Percentiles rank a stretch among this genome's conserved stretches.
These are phyloP conservation scores for Micoletzkya japonica DNA, from an alignment of 2,888 invertebrate genomes.

Conservation along the genomic window DNA sequence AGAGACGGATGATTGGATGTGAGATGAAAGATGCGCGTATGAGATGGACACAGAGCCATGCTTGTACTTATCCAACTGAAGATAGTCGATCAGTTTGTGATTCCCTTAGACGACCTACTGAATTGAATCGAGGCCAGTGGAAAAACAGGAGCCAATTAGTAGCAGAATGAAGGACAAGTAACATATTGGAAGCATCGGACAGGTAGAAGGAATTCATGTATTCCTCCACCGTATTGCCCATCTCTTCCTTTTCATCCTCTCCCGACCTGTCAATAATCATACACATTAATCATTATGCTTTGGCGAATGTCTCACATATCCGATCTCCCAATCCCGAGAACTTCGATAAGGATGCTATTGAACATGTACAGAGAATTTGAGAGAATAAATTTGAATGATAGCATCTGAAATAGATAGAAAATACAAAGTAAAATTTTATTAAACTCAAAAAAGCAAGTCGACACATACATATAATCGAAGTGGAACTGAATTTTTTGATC, in stretches of 20 bases:
- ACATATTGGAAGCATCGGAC: conserved; percentile 58
- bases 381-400: conserved; percentile 61
- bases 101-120: background rate
- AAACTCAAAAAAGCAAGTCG: no score
- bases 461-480: conserved; percentile 46
- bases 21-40: background rate
- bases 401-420: conserved; percentile 47
- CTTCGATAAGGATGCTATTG: conserved; percentile 60
- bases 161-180: conserved; percentile 59
- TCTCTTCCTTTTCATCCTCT: conserved; percentile 12
- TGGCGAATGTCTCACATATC: conserved; percentile 31
- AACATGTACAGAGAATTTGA: conserved; percentile 63
- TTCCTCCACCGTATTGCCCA: conserved; percentile 35
- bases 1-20: background rate
- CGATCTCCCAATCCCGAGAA: conserved; percentile 52
- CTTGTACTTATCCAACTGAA: no score
- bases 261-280: background rate
- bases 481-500: conserved; percentile 42
- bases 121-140: conserved; percentile 43
- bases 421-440: no score
- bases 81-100: no score
- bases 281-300: background rate
- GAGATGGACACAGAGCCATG: conserved; percentile 4
- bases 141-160: conserved; percentile 63
- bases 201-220: conserved; percentile 56